Percentiles rank a stretch among this genome's conserved stretches.
Evolutionary conservation across 2,113 vertebrate species (phyloP).

Genomic region (Coregonus clupeaformis): DNA sequence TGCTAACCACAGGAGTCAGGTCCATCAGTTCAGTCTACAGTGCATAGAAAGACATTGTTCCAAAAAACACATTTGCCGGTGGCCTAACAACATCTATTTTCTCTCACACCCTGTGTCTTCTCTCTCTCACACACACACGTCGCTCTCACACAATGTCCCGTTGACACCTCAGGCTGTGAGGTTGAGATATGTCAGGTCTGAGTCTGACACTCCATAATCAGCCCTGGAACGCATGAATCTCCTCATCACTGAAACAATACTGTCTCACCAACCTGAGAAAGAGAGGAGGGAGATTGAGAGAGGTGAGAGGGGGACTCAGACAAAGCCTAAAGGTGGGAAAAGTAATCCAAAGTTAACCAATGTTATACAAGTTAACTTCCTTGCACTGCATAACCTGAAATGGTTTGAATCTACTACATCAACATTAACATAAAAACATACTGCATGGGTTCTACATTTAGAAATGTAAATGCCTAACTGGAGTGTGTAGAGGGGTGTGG

Average conservation of each 20-base stretch:
- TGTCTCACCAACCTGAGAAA: slow-evolving; percentile 65
- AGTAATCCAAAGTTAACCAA: background rate
- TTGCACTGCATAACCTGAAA: background rate
- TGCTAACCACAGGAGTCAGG: too few relatives aligned
- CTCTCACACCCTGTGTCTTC: background rate
- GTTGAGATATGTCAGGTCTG: background rate
- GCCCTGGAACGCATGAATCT: slow-evolving; percentile 71
- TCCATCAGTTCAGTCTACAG: too few relatives aligned
- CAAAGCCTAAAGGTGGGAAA: background rate
- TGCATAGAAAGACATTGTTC: too few relatives aligned
- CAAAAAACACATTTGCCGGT: too few relatives aligned
- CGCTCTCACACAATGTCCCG: background rate
- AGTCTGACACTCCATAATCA: slow-evolving; percentile 37
- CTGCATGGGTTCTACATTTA: too few relatives aligned
- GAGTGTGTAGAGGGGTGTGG: background rate
- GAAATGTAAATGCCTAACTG: too few relatives aligned
- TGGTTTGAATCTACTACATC: too few relatives aligned
- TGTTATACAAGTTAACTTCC: background rate
- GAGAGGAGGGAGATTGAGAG: background rate
- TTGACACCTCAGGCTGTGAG: background rate
- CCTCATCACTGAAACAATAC: slow-evolving; percentile 66
- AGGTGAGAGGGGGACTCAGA: background rate
- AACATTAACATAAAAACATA: too few relatives aligned
- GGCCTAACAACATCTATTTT: background rate
- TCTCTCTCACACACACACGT: background rate